A percentile compares a stretch with the other conserved stretches of the same genome.
These are phyloP conservation scores for Patagioenas fasciata DNA, from an alignment of 2,113 vertebrate species.

Conservation along the genomic window DNA sequence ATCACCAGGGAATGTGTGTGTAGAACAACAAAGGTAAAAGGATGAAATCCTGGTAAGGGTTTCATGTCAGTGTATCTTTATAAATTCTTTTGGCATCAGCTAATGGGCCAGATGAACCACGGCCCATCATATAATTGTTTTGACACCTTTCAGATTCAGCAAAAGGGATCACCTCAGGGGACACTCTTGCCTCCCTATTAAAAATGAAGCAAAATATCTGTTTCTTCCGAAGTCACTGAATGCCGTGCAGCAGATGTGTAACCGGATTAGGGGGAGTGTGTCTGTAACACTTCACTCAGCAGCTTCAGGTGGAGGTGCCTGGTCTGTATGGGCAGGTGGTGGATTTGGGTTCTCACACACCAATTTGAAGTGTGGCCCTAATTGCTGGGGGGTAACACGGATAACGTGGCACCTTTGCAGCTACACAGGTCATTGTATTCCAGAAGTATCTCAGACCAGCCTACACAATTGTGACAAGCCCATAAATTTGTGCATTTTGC, in stretches of 20 bases:
- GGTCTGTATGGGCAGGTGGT: neutral
- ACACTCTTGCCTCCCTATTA: neutral
- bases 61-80: neutral
- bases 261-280: neutral
- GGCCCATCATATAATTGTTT: neutral
- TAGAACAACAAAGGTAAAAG: neutral
- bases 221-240: neutral
- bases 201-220: neutral
- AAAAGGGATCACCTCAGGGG: neutral
- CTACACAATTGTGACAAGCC: neutral
- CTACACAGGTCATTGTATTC: neutral
- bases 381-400: rapidly evolving
- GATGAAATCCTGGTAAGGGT: neutral
- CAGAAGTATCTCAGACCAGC: neutral
- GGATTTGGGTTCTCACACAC: neutral
- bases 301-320: neutral
- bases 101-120: neutral
- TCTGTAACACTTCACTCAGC: neutral
- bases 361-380: neutral
- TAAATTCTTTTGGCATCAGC: neutral
- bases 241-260: rapidly evolving
- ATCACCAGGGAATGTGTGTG: neutral
- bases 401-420: neutral
- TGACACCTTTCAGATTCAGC: neutral
- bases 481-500: neutral